Evolutionary conservation across 2,797 vertebrate genomes (phyloP), one percentile per base, ranked within the genome.

Genomic region (Manis pentadactyla): DNA sequence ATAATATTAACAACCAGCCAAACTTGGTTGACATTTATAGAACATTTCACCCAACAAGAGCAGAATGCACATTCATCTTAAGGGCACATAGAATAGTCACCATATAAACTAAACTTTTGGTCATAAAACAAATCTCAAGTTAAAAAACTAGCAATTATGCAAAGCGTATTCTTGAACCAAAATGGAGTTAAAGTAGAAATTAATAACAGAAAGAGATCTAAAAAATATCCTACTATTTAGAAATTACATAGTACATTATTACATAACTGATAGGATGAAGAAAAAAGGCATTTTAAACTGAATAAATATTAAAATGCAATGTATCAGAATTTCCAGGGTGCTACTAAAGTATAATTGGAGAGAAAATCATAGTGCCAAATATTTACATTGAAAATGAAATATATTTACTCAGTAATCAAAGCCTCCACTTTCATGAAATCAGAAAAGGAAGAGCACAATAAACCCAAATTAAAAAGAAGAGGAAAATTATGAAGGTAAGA

Each of bases 21-120:
- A 31, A 29, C 6, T 5, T 23, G 3, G 11, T 18, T 39, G 34
- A 49, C 19, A 55, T 34, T 63, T 23, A 57, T 68, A 57, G 21
- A 68, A n/a, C 10, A 39, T 5, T 34, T 1, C 4, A 27, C 5
- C 9, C 2, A 39, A 17, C 21, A 5, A 8, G 2, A 59, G 4
- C 12, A 46, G 53, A 31, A n/a, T 23, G 17, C 7, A n/a, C 15
- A 7, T 61, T 68, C 29, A 64, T 61, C 31, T 51, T 23, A 51
- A 29, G 39, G 23, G 69, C 23, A n/a, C 13, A 19, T 39, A 4
- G 34, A 66, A 53, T 39, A 14, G 13, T 34, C 14, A 68, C 2
- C 14, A 83, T 13, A 25, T 11, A 83, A n/a, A 53, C 8, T 13
- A 92, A 74, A 84, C 42, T 23, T 39, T 92, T 37, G n/a, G 12